Percentiles rank a stretch among this genome's conserved stretches.
Evolutionary conservation across 2,888 invertebrate genomes (phyloP).

Genomic region (Heliconius hortense): DNA sequence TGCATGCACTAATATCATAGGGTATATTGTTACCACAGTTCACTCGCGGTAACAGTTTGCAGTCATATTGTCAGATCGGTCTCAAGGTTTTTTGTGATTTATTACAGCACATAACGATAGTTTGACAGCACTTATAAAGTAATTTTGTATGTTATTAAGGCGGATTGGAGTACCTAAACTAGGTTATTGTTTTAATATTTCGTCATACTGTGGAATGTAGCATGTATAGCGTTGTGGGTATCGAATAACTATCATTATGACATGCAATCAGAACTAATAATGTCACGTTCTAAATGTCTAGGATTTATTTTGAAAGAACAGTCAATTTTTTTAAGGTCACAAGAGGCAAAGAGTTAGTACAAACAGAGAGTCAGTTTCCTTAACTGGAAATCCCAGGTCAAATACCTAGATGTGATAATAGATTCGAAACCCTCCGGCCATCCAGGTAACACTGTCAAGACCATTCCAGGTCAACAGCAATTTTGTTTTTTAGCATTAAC

Average conservation of each 20-base stretch:
- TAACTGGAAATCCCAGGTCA: too few species aligned
- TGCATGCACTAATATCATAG: constrained; percentile 13
- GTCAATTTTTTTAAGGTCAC: not conserved
- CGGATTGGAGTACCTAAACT: constrained; percentile 1
- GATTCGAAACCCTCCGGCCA: too few species aligned
- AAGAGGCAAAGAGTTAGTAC: too few species aligned
- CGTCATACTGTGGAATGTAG: constrained; percentile 9
- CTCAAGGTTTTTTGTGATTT: constrained; percentile 37
- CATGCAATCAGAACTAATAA: not conserved
- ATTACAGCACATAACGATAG: constrained; percentile 24
- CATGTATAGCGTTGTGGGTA: not conserved
- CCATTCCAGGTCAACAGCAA: not conserved
- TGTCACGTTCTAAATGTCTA: not conserved
- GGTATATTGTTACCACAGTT: constrained; percentile 23
- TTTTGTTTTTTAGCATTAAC: not conserved
- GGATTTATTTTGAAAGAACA: not conserved
- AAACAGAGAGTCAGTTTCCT: too few species aligned
- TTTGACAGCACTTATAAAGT: constrained; percentile 36
- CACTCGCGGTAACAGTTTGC: constrained; percentile 26
- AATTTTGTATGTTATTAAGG: constrained; percentile 36
- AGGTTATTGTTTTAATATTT: constrained; percentile 25
- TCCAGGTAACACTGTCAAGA: not conserved
- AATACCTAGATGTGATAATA: too few species aligned
- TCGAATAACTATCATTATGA: constrained; percentile 8
- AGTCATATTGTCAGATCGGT: constrained; percentile 32